Conservation (phyloP, 2,113 vertebrate genomes). For the Dicentrarchus labrax region DNA sequence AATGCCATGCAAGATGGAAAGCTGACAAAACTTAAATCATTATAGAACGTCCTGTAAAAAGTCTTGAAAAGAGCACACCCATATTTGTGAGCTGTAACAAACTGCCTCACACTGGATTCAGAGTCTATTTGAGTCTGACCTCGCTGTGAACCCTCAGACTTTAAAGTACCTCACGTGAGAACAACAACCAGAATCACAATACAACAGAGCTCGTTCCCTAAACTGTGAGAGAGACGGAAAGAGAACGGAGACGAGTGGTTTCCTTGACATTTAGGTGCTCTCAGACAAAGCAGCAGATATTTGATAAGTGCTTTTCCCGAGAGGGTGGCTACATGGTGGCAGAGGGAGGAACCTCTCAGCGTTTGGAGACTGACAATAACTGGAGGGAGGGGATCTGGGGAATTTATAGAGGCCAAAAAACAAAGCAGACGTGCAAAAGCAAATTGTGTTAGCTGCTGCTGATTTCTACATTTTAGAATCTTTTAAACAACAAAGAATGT, state of each 20-base stretch:
- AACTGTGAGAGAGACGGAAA: not conserved
- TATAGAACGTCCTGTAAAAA: not conserved
- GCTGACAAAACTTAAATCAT: not conserved
- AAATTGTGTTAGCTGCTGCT: not conserved
- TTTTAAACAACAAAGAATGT: not conserved
- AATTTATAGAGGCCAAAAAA: not conserved
- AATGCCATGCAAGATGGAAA: not conserved
- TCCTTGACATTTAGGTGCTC: not conserved
- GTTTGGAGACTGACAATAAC: not conserved
- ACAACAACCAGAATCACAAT: constrained; percentile 17
- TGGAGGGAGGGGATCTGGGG: not conserved
- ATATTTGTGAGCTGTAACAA: constrained; percentile 1
- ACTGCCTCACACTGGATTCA: constrained; percentile 21
- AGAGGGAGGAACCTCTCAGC: constrained; percentile 1
- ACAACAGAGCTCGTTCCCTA: not conserved
- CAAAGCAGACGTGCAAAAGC: not conserved
- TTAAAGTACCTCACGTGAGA: constrained; percentile 7
- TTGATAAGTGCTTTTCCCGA: not conserved
- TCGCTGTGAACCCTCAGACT: constrained; percentile 41
- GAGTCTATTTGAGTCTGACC: constrained; percentile 45
- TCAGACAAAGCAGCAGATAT: not conserved
- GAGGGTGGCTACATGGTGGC: not conserved
- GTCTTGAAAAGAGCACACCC: not conserved
- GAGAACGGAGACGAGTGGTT: not conserved
- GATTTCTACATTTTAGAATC: not conserved